Conservation (phyloP, 1,140 invertebrate species). For the Dendrolimus kikuchii region DNA sequence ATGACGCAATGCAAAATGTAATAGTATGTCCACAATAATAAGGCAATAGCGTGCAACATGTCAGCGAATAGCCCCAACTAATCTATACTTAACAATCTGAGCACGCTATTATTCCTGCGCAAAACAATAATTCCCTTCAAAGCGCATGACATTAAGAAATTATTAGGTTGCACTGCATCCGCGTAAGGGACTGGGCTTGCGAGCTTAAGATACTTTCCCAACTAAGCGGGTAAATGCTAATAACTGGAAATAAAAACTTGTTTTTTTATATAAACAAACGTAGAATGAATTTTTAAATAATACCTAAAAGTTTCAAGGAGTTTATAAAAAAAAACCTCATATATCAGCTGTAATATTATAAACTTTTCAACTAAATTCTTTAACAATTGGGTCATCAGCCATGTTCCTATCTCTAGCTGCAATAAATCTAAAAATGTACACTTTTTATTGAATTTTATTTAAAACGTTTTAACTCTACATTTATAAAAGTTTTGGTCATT, state of each 20-base stretch:
- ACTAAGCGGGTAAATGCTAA: slow-evolving; percentile 7
- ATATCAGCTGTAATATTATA: too few species aligned
- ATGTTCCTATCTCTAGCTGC: too few species aligned
- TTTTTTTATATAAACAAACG: not conserved
- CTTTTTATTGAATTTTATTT: too few species aligned
- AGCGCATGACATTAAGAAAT: slow-evolving; percentile 68
- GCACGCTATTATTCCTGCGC: slow-evolving; percentile 59
- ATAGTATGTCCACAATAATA: too few species aligned
- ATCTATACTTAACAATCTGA: slow-evolving; percentile 54
- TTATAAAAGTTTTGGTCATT: too few species aligned
- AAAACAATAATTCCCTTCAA: slow-evolving; percentile 67
- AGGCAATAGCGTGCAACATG: slow-evolving; percentile 13
- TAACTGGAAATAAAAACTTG: not conserved
- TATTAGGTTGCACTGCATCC: slow-evolving; percentile 61
- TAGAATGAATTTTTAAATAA: not conserved
- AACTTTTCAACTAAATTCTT: too few species aligned
- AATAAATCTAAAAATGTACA: too few species aligned
- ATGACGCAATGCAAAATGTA: too few species aligned
- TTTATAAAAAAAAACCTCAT: too few species aligned
- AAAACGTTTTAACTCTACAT: too few species aligned
- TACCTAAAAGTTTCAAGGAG: too few species aligned
- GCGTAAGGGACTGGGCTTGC: slow-evolving; percentile 50
- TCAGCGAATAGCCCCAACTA: slow-evolving; percentile 26
- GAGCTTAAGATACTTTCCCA: slow-evolving; percentile 26
- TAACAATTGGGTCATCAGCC: too few species aligned